Percentiles rank a stretch among this genome's conserved stretches.
These are phyloP conservation scores for Oncorhynchus clarkii DNA, from an alignment of 2,113 vertebrate genomes.

Conservation along the genomic window DNA sequence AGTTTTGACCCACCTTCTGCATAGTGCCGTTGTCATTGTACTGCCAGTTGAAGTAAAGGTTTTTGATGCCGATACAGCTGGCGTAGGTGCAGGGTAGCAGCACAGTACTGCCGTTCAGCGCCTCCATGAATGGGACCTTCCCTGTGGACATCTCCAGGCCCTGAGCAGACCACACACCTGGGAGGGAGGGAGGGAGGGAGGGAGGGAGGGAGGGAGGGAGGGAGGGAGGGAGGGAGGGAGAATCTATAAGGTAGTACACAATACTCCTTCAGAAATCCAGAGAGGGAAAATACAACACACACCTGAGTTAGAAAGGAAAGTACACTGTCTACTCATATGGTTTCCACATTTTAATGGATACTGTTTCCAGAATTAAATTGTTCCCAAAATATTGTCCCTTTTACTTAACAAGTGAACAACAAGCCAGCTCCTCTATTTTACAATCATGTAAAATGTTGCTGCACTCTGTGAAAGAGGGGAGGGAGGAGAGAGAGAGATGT, in stretches of 20 bases:
- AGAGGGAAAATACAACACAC: not conserved
- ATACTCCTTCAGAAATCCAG: not conserved
- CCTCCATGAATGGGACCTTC: constrained; percentile 81
- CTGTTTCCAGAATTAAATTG: not conserved
- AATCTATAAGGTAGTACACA: not conserved
- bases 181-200: constrained; percentile 35
- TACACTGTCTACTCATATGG: no score
- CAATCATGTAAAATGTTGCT: not conserved
- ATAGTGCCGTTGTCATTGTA: constrained; percentile 71
- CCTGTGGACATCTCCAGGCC: constrained; percentile 86
- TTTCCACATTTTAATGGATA: not conserved
- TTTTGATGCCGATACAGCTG: constrained; percentile 87
- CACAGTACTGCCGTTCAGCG: constrained; percentile 85
- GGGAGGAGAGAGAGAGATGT: no score
- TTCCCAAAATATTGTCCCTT: not conserved
- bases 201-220: constrained; percentile 34
- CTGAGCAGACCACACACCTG: constrained; percentile 64
- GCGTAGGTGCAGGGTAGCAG: constrained; percentile 83
- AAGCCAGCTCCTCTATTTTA: not conserved
- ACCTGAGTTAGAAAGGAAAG: not conserved
- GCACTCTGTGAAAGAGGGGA: no score
- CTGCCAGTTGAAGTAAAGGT: constrained; percentile 86
- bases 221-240: constrained; percentile 33
- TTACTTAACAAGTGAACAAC: not conserved
- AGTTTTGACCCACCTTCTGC: constrained; percentile 52